Evolutionary conservation across 2,888 invertebrate species (phyloP).

Genomic region (Drosophila sordidula): DNA sequence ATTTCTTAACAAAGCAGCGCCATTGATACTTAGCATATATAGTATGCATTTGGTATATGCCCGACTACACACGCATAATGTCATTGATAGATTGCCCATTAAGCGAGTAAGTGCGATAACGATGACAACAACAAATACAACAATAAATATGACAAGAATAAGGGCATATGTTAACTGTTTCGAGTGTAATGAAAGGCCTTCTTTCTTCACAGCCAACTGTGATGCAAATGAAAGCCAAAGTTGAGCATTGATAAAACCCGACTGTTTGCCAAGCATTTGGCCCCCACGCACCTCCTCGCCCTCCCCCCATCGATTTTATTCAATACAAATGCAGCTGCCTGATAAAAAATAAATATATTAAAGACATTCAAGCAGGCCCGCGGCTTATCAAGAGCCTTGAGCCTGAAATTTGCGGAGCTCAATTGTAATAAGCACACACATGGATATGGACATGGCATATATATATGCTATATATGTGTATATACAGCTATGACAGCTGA

Average conservation of each 20-base stretch:
- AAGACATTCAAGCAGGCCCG: conserved; percentile 7
- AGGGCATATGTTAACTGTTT: conserved; percentile 17
- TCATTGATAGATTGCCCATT: conserved; percentile 56
- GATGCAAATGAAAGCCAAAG: conserved; percentile 70
- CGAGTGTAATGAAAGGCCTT: conserved; percentile 59
- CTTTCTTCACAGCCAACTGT: conserved; percentile 58
- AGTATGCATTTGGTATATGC: conserved; percentile 1
- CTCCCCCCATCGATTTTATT: not conserved
- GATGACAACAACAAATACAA: conserved; percentile 10
- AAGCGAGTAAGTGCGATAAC: conserved; percentile 31
- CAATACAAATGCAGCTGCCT: conserved; percentile 56
- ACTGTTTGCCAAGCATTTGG: conserved; percentile 45
- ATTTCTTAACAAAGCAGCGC: conserved; percentile 56
- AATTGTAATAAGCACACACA: conserved; percentile 13
- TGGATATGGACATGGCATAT: not conserved
- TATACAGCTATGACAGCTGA: conserved; percentile 66
- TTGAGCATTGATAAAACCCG: conserved; percentile 59
- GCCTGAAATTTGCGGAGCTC: conserved; percentile 62
- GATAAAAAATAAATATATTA: conserved; percentile 36
- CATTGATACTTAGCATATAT: conserved; percentile 58
- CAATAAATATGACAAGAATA: not conserved
- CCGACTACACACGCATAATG: conserved; percentile 31
- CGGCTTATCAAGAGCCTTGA: conserved; percentile 65
- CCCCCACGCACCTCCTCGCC: conserved; percentile 14
- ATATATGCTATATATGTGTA: conserved; percentile 12